These are phyloP conservation scores for Tupaia tana DNA, from an alignment of 2,113 vertebrate species.

Conservation along the genomic window DNA sequence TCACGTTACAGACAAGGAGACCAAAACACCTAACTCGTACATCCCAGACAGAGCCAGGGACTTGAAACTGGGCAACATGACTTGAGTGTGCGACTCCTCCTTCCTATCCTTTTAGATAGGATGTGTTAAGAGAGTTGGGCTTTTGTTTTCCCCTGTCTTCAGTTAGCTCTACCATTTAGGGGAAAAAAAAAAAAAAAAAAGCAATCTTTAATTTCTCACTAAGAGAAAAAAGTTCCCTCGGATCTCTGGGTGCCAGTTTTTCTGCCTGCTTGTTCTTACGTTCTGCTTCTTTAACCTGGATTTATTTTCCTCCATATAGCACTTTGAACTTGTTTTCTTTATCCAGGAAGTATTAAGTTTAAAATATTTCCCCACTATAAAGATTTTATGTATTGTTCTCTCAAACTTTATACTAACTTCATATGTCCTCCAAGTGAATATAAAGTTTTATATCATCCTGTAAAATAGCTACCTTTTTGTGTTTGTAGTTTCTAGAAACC, in stretches of 20 bases:
- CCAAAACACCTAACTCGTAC: not conserved
- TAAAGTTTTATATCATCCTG: constrained; percentile 47
- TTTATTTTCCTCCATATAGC: not conserved
- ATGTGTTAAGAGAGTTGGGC: not conserved
- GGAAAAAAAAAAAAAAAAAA: not conserved
- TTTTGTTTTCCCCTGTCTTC: constrained; percentile 6
- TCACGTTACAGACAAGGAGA: not conserved
- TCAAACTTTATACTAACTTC: constrained; percentile 24
- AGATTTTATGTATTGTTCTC: not conserved
- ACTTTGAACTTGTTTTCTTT: constrained; percentile 50
- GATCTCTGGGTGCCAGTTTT: not conserved
- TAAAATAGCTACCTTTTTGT: constrained; percentile 71
- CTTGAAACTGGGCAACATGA: not conserved
- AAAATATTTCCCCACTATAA: constrained; percentile 42
- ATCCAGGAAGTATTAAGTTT: constrained; percentile 46
- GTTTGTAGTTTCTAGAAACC: constrained; percentile 60
- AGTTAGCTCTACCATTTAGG: not conserved
- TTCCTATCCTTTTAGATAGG: not conserved
- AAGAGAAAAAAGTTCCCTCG: not conserved
- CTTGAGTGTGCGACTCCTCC: not conserved
- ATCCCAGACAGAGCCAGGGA: not conserved
- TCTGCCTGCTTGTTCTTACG: not conserved
- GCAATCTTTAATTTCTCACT: not conserved
- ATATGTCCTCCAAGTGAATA: not conserved
- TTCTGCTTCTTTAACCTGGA: not conserved